phyloP scores from a whole-genome alignment of 1,140 invertebrate genomes.

The Eriocheir sinensis region DNA sequence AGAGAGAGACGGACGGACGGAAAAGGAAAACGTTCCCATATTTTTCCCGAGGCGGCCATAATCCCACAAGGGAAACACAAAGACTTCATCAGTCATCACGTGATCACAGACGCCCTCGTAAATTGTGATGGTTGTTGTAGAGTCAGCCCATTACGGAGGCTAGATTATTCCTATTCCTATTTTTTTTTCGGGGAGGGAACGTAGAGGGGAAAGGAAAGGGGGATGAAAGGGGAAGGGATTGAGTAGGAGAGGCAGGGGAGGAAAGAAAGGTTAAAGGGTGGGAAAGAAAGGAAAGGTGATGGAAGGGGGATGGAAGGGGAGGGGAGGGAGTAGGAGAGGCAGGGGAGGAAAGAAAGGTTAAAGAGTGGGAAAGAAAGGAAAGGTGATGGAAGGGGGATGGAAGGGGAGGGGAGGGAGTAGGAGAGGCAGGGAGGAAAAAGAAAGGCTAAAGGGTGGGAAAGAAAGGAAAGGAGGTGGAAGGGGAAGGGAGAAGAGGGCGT shows the following conservation, averaged over 20 bases:
- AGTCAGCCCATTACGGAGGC: neutral
- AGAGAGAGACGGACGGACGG: neutral
- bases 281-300: neutral
- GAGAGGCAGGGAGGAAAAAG: neutral
- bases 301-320: neutral
- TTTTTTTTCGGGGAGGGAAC: too few species aligned
- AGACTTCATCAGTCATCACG: conserved; percentile 3
- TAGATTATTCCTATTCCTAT: neutral
- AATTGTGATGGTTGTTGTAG: conserved; percentile 11
- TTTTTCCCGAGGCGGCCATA: too few species aligned
- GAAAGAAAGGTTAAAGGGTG: neutral
- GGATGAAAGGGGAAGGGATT: neutral
- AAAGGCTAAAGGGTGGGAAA: neutral
- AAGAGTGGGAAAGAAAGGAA: neutral
- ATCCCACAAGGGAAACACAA: conserved; percentile 7
- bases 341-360: neutral
- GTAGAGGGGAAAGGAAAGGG: neutral
- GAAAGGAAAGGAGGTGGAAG: neutral
- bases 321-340: neutral
- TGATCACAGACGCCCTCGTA: neutral
- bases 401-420: neutral
- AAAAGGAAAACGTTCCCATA: neutral
- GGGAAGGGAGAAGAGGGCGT: neutral
- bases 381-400: neutral
- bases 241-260: neutral